Evolutionary conservation across 2,888 invertebrate species (phyloP), one percentile per base, ranked within the genome.

Genomic region (Xanthostigma xanthostigma): DNA sequence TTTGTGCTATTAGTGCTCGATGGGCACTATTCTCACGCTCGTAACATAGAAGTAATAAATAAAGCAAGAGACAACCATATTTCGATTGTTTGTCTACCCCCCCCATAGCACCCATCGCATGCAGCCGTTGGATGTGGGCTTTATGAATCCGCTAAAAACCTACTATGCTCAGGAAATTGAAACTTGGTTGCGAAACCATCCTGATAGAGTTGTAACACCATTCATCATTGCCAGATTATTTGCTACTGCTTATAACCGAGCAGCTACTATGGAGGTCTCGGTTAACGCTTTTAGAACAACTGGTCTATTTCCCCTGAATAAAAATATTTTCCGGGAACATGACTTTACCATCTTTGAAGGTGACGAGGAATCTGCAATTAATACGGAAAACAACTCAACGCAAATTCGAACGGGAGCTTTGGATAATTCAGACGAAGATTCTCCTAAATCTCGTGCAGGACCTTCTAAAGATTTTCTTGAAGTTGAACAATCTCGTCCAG

Each of bases 41-140:
- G 41, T 13, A 41, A 41, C 14, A 14, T 41, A 11, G 41, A 44
- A 33, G 44, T 44, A 14, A 44, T 44, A n/a, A 34, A 44, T 14
- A 44, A 34, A 44, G 44, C 44, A 44, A 14, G 44, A 44, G 44
- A 44, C 17, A 33, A 14, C n/a, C 33, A 34, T 44, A 34, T 44
- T 14, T 44, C 13, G 44, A 44, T 44, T 33, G 44, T 58, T 14
- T 56, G 53, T 47, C 51, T 55, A 14, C 56, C 56, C 12, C n/a
- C 58, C 55, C 9, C 60, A 59, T 49, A 56, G 56, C 46, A 54
- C 56, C 1, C 56, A 57, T 49, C 36, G 51, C n/a, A 33, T 59
- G 38, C 56, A 58, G 43, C 56, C 56, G 12, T 49, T 52, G 12
- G 53, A 54, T 50, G 54, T 57, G n/a, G 42, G 48, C 36, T 56